Evolutionary conservation across 2,113 vertebrate genomes (phyloP).

Genomic region (Andinoacara biseriatus): DNA sequence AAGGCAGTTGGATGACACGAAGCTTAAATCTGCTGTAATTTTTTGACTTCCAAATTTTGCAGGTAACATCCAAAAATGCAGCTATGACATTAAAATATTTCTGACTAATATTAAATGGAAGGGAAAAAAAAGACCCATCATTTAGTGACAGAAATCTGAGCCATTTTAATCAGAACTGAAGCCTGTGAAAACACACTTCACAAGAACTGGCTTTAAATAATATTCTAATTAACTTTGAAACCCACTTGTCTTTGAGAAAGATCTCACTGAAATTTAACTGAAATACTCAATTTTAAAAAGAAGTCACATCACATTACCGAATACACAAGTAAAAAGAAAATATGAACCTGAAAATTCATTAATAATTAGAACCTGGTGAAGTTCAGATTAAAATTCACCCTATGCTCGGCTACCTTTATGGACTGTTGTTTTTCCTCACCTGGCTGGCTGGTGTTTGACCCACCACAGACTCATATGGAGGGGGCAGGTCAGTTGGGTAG

Average conservation of each 20-base stretch:
- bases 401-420: neutral
- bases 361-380: neutral
- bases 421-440: slow-evolving; percentile 77
- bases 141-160: neutral
- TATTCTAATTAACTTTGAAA: neutral
- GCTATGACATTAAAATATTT: neutral
- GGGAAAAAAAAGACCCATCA: neutral
- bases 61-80: neutral
- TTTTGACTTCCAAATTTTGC: neutral
- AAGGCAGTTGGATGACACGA: neutral
- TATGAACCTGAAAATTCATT: neutral
- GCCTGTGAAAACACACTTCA: neutral
- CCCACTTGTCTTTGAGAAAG: neutral
- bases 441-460: slow-evolving; percentile 86
- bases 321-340: neutral
- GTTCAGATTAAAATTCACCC: neutral
- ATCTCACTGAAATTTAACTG: neutral
- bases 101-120: neutral
- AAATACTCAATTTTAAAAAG: neutral
- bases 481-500: slow-evolving; percentile 93
- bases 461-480: slow-evolving; percentile 94
- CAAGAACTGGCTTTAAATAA: neutral
- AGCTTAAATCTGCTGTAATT: neutral
- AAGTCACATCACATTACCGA: neutral
- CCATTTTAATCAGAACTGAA: neutral